Percentiles rank a stretch among this genome's conserved stretches.
Conservation (phyloP, 2,113 vertebrate species). For the Nematolebias whitei region DNA sequence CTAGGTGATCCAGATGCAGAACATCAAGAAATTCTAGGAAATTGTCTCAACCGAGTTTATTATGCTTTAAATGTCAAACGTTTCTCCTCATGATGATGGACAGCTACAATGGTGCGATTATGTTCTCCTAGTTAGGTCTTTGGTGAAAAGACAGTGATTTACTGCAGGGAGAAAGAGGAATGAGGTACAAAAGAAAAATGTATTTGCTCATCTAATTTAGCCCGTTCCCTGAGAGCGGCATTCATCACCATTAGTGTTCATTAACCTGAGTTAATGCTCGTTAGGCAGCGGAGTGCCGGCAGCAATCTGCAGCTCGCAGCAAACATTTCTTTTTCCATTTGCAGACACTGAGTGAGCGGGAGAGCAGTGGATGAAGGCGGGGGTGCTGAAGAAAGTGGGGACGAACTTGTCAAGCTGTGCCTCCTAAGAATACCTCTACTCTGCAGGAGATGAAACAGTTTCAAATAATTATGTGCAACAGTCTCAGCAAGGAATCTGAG, state of each 20-base stretch:
- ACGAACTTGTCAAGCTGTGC: slow-evolving; percentile 14
- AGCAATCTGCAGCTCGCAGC: slow-evolving; percentile 46
- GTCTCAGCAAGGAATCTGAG: background rate
- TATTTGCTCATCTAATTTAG: slow-evolving; percentile 40
- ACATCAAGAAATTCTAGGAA: background rate
- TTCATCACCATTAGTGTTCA: slow-evolving; percentile 69
- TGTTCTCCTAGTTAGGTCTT: slow-evolving; percentile 18
- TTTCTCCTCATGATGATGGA: slow-evolving; percentile 22
- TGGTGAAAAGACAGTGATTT: background rate
- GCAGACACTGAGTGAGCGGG: slow-evolving; percentile 27
- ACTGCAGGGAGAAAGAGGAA: background rate
- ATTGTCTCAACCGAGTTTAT: slow-evolving; percentile 9
- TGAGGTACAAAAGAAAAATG: slow-evolving; percentile 15
- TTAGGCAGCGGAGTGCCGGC: slow-evolving; percentile 48
- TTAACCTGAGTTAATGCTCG: slow-evolving; percentile 64
- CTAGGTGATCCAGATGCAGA: no score
- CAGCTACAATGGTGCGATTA: slow-evolving; percentile 13
- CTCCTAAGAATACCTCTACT: background rate
- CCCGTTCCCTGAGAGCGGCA: slow-evolving; percentile 35
- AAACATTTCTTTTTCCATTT: slow-evolving; percentile 17
- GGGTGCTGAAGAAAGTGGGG: slow-evolving; percentile 3
- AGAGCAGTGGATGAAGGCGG: slow-evolving; percentile 3
- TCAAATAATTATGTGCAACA: slow-evolving; percentile 1
- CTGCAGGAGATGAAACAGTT: background rate
- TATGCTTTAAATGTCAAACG: background rate